Conservation (phyloP, 2,113 vertebrate genomes). For the Mungos mungo region DNA sequence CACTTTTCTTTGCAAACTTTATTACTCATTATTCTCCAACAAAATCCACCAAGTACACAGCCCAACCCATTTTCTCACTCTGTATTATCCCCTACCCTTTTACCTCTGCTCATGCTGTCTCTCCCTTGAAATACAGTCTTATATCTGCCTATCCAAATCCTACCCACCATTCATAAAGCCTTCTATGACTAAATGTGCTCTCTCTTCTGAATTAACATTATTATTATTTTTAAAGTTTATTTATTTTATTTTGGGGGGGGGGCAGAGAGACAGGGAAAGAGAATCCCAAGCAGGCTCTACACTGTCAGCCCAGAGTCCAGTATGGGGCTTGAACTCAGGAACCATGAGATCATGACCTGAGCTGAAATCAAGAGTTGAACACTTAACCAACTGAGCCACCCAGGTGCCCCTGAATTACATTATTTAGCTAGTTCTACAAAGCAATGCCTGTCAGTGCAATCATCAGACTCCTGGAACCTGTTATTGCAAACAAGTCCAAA, state of each 20-base stretch:
- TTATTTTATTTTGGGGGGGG: too few species aligned
- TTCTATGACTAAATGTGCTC: not conserved
- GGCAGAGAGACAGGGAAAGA: too few species aligned
- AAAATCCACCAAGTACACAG: not conserved
- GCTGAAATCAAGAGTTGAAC: too few species aligned
- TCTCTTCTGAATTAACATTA: not conserved
- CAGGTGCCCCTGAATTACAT: not conserved
- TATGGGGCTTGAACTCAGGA: too few species aligned
- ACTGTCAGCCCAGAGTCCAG: too few species aligned
- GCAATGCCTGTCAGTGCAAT: not conserved
- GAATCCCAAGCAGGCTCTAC: too few species aligned
- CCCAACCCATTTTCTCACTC: not conserved
- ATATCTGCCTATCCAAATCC: not conserved
- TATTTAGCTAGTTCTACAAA: conserved; percentile 14
- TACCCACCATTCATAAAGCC: not conserved
- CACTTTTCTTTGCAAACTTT: not conserved
- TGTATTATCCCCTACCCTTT: not conserved
- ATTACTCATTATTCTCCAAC: not conserved
- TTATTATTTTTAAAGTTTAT: too few species aligned
- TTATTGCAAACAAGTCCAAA: not conserved
- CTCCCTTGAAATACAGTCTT: not conserved
- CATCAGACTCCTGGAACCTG: not conserved
- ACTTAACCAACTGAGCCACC: too few species aligned
- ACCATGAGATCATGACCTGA: too few species aligned
- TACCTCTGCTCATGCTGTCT: not conserved